Conservation (phyloP, 2,797 vertebrate species). For the Acanthornis magna region DNA sequence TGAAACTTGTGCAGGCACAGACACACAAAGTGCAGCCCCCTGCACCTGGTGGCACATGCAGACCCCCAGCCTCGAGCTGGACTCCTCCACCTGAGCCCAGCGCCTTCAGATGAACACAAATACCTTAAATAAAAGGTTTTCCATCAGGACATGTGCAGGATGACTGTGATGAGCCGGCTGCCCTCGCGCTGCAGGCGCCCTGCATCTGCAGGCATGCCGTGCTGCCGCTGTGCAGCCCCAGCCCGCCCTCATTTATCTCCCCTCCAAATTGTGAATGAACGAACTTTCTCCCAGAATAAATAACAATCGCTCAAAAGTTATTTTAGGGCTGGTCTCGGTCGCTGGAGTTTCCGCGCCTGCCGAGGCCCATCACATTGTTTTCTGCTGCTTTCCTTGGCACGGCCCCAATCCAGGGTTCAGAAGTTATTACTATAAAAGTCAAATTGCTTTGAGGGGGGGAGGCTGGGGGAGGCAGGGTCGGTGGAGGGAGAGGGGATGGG, state of each 20-base stretch:
- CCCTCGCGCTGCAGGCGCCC: not conserved
- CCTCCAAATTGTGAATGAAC: constrained; percentile 59
- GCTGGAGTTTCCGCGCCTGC: constrained; percentile 60
- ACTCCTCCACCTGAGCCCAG: not conserved
- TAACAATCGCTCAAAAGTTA: constrained; percentile 58
- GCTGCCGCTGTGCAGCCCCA: not conserved
- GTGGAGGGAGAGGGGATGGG: not conserved
- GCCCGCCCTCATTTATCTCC: not conserved
- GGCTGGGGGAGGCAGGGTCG: not conserved
- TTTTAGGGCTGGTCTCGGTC: constrained; percentile 60
- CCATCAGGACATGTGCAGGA: not conserved
- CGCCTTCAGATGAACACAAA: not conserved
- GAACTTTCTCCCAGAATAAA: constrained; percentile 68
- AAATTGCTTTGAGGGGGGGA: constrained; percentile 50
- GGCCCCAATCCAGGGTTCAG: constrained; percentile 56
- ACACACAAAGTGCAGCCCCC: fast-evolving
- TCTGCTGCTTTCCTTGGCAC: constrained; percentile 65
- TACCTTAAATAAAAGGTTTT: not conserved
- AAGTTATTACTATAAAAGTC: constrained; percentile 71
- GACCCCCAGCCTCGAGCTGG: not conserved
- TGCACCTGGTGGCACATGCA: not conserved
- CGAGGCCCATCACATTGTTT: constrained; percentile 67
- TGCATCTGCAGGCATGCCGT: fast-evolving
- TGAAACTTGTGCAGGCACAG: fast-evolving
- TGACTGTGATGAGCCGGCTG: not conserved